These are phyloP conservation scores for Mirounga angustirostris DNA, from an alignment of 2,113 vertebrate species.

Conservation along the genomic window DNA sequence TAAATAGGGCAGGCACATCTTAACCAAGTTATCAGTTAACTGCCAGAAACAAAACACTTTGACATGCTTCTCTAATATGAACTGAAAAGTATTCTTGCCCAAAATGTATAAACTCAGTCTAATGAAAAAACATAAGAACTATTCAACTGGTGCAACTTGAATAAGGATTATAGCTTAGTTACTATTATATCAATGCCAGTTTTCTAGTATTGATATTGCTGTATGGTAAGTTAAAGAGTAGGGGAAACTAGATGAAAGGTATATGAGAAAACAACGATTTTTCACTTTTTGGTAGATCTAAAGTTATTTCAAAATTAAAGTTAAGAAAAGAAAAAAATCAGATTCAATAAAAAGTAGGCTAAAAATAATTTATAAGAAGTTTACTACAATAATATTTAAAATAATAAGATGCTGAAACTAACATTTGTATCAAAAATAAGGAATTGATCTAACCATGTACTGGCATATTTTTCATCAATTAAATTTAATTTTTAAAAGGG, in stretches of 20 bases:
- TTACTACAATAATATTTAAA: not conserved
- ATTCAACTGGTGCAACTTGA: not conserved
- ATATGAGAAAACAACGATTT: not conserved
- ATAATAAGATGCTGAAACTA: not conserved
- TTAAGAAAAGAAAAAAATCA: not conserved
- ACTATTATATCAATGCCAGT: not conserved
- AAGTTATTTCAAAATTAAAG: constrained; percentile 28
- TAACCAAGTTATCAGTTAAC: not conserved
- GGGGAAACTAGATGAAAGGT: not conserved
- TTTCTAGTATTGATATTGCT: not conserved
- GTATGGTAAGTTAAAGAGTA: not conserved
- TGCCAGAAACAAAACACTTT: not conserved
- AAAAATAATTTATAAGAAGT: not conserved
- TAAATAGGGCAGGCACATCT: not conserved
- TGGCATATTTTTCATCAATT: not conserved
- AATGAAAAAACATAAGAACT: not conserved
- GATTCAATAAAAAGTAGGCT: not conserved
- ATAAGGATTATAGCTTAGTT: not conserved
- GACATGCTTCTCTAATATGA: not conserved
- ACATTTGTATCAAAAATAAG: not conserved
- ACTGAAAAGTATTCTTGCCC: not conserved
- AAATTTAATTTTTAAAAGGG: not conserved
- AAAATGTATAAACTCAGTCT: not conserved
- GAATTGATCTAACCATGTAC: not conserved
- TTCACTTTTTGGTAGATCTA: not conserved